Evolutionary conservation across 2,797 vertebrate genomes (phyloP), one percentile per base, ranked within the genome.

Genomic region (Parauchenoglanis ngamensis): DNA sequence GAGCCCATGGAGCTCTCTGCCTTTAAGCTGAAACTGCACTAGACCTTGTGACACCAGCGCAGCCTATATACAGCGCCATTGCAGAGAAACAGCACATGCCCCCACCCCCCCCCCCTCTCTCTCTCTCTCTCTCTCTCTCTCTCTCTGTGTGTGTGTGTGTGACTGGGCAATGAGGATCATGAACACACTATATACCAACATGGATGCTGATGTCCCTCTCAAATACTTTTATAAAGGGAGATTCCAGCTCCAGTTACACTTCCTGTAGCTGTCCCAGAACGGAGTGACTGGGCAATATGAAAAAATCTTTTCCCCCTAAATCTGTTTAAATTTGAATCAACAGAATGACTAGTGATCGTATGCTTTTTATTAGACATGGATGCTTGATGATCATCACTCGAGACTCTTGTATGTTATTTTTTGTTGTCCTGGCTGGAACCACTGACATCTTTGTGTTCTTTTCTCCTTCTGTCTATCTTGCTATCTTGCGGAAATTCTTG

Each of bases 1-100:
- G 96, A 97, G 79, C 97, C 98, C 89, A 99, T 99, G 98, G 98
- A 99, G 94, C 96, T 99, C 0, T 96, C 97, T 54, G 93, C 98
- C 72, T 99, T 97, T 91, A 98, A 97, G 92, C 90, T 99, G 92
- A 98, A 96, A 89, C 93, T 99, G 90, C 96, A 95, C 92, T 99
- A 98, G 95, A 89, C 83, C 35, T 54, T 21, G n/a, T 46, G 54
- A 85, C 89, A 31, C 67, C 77, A 70, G 40, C 12, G 49, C 78
- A 86, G 78, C 76, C 86, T 63, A 19, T 35, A 67, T 46, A 88
- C 35, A 57, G 54, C 52, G 23, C 54, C 46, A 46, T 63, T 79
- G 85, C 54, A 35, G 54, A 54, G 25, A 65, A 19, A 68, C 73
- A 19, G 70, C 46, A 77, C 78, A 70, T 70, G 19, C 23, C n/a